phyloP scores from a whole-genome alignment of 2,888 invertebrate species.

The Dicyrtomina minuta region DNA sequence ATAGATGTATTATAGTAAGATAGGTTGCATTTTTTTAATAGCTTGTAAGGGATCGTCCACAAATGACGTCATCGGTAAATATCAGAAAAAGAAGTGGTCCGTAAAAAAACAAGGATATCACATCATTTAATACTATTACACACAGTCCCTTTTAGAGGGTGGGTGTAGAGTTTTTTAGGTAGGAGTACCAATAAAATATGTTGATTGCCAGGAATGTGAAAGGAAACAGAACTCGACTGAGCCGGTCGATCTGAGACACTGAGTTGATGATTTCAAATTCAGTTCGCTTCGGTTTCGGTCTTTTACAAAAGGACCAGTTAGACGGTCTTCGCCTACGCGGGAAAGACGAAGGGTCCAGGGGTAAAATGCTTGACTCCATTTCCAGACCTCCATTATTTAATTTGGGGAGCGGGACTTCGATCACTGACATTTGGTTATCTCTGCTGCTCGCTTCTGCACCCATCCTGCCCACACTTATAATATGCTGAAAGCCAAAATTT shows the following conservation, averaged over 20 bases:
- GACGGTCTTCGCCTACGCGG: slow-evolving; percentile 35
- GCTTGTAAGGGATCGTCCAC: no score
- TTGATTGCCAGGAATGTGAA: slow-evolving; percentile 73
- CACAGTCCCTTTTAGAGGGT: no score
- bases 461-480: slow-evolving; percentile 1
- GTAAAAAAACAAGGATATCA: no score
- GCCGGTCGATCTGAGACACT: slow-evolving; percentile 76
- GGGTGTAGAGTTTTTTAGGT: slow-evolving; percentile 63
- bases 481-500: background rate
- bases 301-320: slow-evolving; percentile 45
- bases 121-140: no score
- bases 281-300: slow-evolving; percentile 22
- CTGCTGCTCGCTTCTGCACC: slow-evolving; percentile 3
- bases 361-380: background rate
- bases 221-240: slow-evolving; percentile 74
- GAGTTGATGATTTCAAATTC: slow-evolving; percentile 66
- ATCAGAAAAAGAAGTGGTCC: no score
- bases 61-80: no score
- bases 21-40: no score
- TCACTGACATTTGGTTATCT: slow-evolving; percentile 44
- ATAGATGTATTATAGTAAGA: no score
- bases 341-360: slow-evolving; percentile 14
- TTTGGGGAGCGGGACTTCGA: slow-evolving; percentile 41
- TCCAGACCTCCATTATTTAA: slow-evolving; percentile 48
- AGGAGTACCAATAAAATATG: slow-evolving; percentile 76